phyloP scores from a whole-genome alignment of 2,888 invertebrate genomes.

The Drosophila anomelani region DNA sequence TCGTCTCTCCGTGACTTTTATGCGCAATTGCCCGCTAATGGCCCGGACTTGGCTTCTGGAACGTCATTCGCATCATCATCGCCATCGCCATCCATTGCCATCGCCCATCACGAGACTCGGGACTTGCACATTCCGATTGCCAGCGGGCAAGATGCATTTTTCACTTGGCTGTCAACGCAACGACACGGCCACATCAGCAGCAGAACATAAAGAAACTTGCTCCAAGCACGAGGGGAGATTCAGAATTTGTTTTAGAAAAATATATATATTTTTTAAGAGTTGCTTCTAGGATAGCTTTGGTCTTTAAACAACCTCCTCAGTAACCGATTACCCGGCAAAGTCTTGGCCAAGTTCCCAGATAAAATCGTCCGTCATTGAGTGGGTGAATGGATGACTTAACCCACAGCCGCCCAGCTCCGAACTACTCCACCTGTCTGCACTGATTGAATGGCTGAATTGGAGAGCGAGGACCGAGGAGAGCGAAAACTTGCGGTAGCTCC shows the following conservation, averaged over 20 bases:
- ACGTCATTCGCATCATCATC: slow-evolving; percentile 70
- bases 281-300: not conserved
- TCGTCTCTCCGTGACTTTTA: slow-evolving; percentile 70
- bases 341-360: slow-evolving; percentile 65
- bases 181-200: slow-evolving; percentile 28
- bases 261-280: not conserved
- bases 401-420: slow-evolving; percentile 1
- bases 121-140: slow-evolving; percentile 52
- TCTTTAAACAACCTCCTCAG: slow-evolving; percentile 29
- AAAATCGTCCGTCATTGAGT: slow-evolving; percentile 64
- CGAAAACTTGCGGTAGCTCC: slow-evolving; percentile 27
- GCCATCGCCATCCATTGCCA: slow-evolving; percentile 42
- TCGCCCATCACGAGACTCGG: slow-evolving; percentile 47
- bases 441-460: slow-evolving; percentile 44
- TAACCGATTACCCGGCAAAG: slow-evolving; percentile 46
- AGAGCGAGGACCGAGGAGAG: too few relatives aligned
- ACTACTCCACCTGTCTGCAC: slow-evolving; percentile 39
- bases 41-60: slow-evolving; percentile 62
- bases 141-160: slow-evolving; percentile 78
- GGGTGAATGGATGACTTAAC: slow-evolving; percentile 50
- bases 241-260: not conserved
- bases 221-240: slow-evolving; percentile 43
- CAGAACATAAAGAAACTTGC: slow-evolving; percentile 57
- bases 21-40: slow-evolving; percentile 77
- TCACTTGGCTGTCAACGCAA: slow-evolving; percentile 72